Evolutionary conservation across 1,140 invertebrate species (phyloP).

Genomic region (Doryteuthis pealeii): DNA sequence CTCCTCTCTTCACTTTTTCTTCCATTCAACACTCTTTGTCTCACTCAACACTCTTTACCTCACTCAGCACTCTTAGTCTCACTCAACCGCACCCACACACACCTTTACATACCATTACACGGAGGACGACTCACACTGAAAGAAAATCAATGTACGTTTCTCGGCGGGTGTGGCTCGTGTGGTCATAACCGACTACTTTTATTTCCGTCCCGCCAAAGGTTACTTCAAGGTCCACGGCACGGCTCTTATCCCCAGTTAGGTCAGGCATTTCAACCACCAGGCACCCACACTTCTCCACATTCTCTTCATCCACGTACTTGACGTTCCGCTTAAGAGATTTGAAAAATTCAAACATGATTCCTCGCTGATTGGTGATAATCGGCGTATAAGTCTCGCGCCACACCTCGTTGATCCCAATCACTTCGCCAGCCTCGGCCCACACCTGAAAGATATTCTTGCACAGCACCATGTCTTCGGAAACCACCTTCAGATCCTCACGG

Average conservation of each 20-base stretch:
- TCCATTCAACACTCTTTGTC: neutral
- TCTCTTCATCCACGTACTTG: constrained; percentile 65
- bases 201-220: constrained; percentile 69
- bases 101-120: neutral
- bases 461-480: constrained; percentile 63
- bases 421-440: constrained; percentile 65
- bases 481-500: constrained; percentile 63
- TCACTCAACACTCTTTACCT: neutral
- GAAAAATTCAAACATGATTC: constrained; percentile 66
- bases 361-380: constrained; percentile 62
- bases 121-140: constrained; percentile 34
- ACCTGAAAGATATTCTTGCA: constrained; percentile 68
- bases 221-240: constrained; percentile 65
- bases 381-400: constrained; percentile 66
- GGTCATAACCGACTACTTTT: constrained; percentile 65
- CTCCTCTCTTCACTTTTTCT: neutral
- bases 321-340: constrained; percentile 61
- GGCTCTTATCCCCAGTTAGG: constrained; percentile 44
- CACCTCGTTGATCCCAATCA: constrained; percentile 62
- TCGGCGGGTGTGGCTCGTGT: constrained; percentile 62
- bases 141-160: constrained; percentile 66
- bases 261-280: constrained; percentile 63
- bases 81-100: neutral
- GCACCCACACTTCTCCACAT: constrained; percentile 64
- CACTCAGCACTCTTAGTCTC: neutral